phyloP scores from a whole-genome alignment of 2,888 invertebrate genomes.

The Limnephilus auricula region DNA sequence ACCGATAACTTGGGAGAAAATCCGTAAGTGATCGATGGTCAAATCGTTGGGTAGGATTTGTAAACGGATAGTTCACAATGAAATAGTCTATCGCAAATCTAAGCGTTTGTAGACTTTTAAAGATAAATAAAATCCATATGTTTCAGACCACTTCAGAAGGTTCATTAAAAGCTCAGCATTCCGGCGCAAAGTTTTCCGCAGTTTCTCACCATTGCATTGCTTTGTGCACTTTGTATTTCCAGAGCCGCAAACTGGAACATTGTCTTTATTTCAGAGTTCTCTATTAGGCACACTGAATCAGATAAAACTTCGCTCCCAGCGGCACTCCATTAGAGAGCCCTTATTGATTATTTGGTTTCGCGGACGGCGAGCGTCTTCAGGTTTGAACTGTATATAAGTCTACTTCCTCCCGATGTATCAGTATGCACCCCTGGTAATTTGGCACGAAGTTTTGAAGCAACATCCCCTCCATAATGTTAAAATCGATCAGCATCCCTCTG shows the following conservation, averaged over 20 bases:
- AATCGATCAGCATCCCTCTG: conserved; percentile 19
- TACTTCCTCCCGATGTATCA: neutral
- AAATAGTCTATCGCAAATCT: neutral
- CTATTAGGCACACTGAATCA: conserved; percentile 4
- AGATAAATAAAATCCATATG: neutral
- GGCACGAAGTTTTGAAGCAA: conserved; percentile 26
- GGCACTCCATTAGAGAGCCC: neutral
- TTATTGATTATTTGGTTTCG: conserved; percentile 11
- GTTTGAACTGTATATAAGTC: neutral
- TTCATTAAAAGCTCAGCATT: neutral
- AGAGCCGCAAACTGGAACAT: conserved; percentile 1
- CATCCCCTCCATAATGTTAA: conserved; percentile 28
- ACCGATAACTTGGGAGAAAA: no score
- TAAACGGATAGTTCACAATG: neutral
- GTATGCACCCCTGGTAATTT: conserved; percentile 42
- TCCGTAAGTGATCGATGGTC: neutral
- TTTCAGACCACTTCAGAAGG: neutral
- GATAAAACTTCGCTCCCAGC: neutral
- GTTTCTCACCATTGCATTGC: neutral
- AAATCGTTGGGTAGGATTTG: neutral
- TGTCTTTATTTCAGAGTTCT: neutral
- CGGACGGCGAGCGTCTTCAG: conserved; percentile 21
- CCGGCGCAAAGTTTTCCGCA: neutral
- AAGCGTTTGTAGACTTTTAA: neutral
- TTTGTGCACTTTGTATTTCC: conserved; percentile 10